These are phyloP conservation scores for Ptychobarbus kaznakovi DNA, from an alignment of 2,797 vertebrate genomes.

Conservation along the genomic window DNA sequence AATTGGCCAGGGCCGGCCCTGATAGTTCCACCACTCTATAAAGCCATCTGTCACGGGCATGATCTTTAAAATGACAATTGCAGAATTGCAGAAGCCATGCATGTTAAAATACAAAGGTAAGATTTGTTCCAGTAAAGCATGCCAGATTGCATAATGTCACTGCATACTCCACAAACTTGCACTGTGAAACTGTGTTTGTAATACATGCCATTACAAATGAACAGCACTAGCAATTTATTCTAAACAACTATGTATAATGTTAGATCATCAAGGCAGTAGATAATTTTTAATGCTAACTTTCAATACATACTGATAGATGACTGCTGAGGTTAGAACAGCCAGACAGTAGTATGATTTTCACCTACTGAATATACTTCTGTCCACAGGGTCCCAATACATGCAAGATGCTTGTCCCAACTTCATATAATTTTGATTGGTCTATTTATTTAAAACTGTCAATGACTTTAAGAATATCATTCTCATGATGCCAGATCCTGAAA, in stretches of 20 bases:
- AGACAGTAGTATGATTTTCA: too few species aligned
- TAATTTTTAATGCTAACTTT: not conserved
- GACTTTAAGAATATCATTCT: not conserved
- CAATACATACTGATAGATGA: not conserved
- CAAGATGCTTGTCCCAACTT: not conserved
- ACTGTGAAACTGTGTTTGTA: not conserved
- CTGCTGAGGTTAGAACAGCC: too few species aligned
- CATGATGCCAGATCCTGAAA: not conserved
- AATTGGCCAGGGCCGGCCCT: too few species aligned
- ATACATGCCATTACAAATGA: not conserved
- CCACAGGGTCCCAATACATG: not conserved
- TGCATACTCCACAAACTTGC: not conserved
- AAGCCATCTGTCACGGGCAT: not conserved
- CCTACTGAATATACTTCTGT: too few species aligned
- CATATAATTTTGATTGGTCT: not conserved
- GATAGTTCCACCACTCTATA: too few species aligned
- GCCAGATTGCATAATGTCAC: not conserved
- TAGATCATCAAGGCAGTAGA: not conserved
- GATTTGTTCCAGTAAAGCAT: not conserved
- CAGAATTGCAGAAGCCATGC: not conserved
- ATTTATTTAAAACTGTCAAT: not conserved
- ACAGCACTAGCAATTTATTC: not conserved
- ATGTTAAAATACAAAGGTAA: not conserved
- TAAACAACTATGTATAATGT: not conserved
- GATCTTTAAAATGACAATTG: not conserved